Conservation (phyloP, 1,140 invertebrate genomes). For the Caenorhabditis brenneri region DNA sequence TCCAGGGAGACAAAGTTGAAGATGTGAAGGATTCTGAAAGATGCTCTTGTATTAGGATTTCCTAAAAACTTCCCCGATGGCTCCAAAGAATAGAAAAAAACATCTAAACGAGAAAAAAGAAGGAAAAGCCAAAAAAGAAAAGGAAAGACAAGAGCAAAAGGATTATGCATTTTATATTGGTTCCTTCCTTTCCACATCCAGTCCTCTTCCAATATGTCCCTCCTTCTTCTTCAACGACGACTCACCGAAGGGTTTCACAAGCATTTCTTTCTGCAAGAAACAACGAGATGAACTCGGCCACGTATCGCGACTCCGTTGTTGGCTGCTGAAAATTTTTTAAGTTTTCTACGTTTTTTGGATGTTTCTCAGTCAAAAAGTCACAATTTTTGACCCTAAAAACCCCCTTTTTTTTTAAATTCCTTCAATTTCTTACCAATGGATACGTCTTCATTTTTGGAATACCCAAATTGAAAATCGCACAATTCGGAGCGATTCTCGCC, state of each 20-base stretch:
- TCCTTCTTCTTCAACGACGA: too few relatives aligned
- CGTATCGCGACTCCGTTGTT: neutral
- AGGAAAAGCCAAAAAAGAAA: neutral
- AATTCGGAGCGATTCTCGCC: neutral
- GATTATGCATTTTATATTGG: conserved; percentile 16
- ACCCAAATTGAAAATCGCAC: neutral
- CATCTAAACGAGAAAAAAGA: neutral
- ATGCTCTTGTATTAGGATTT: neutral
- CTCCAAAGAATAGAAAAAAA: too few relatives aligned
- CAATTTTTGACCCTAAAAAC: neutral
- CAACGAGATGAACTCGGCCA: neutral
- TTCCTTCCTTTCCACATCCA: neutral
- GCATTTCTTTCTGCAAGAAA: neutral
- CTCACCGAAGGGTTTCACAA: conserved; percentile 25
- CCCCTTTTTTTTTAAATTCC: too few relatives aligned
- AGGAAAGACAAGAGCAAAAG: neutral
- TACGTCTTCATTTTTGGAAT: conserved; percentile 8
- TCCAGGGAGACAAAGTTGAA: conserved; percentile 18
- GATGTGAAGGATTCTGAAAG: neutral
- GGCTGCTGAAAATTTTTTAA: neutral
- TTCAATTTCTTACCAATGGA: neutral
- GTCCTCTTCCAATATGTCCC: neutral
- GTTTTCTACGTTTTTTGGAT: neutral
- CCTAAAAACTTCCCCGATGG: too few relatives aligned
- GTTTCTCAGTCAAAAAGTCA: neutral